Base-by-base conservation (phyloP, 2,797 vertebrate genomes). In the Mareca strepera region DNA sequence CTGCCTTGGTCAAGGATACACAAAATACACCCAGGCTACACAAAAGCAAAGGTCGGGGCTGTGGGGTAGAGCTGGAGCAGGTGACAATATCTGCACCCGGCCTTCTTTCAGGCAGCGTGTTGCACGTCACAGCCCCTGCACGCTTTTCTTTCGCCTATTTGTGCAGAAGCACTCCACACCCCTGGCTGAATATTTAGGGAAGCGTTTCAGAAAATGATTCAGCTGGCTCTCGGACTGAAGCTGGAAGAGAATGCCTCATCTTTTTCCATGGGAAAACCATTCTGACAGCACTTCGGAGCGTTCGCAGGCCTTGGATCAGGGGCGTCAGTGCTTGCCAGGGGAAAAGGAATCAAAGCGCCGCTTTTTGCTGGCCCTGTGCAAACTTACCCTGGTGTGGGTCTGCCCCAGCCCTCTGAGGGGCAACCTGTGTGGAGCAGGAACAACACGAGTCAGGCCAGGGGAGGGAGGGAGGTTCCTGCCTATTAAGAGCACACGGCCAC, bases 181-280 rank as follows among this genome's bases (percentile, higher is more conserved):
- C 82, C 81, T 74, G 72, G 56, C 18, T 81, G 64, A 86, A 79
- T 69, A 81, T 81, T 78, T 81, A 87, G 84, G 66, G 29, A 87
- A 94, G 46, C 20, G 6, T 75, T 96, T 94, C 9, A 78, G 80
- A 92, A 89, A 59, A 41, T 35, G 2, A 75, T 92, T 92, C 77
- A 76, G 18, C n/a, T 95, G 78, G 58, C 33, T 92, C 13, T 43
- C 22, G 1, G 2, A 93, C 78, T 37, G 59, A 59, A 88, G 78
- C 69, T 86, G 89, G 62, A 83, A 87, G 59, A 63, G 92, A 95
- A 76, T 66, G 63, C 43, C 62, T 66, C 16, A 50, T 12, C 17
- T 93, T 75, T 78, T 69, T 64, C 48, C 62, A 8, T 37, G 59
- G 25, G 85, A 56, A 89, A 91, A 43, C 55, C 48, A 29, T 80